Percentiles rank a stretch among this genome's conserved stretches.
Evolutionary conservation across 2,113 vertebrate genomes (phyloP).

Genomic region (Python bivittatus): DNA sequence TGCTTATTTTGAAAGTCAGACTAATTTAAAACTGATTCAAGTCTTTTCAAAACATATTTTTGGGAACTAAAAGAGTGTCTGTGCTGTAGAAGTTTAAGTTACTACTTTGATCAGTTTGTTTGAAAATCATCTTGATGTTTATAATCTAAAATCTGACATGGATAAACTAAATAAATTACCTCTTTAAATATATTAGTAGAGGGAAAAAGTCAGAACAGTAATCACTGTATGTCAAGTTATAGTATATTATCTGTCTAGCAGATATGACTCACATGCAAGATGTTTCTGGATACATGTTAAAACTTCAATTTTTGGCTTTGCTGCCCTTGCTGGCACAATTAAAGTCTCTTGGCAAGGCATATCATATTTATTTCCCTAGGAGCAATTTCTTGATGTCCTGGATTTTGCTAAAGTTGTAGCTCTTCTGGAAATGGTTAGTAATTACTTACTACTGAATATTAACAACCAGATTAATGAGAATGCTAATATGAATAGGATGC

Average conservation of each 20-base stretch:
- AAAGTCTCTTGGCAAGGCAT: conserved; percentile 63
- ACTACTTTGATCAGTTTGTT: no score
- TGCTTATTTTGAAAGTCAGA: not conserved
- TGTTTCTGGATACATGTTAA: conserved; percentile 61
- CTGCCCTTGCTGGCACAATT: conserved; percentile 60
- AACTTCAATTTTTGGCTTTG: conserved; percentile 65
- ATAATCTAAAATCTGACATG: not conserved
- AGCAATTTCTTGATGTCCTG: conserved; percentile 45
- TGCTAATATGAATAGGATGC: conserved; percentile 17
- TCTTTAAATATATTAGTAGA: conserved; percentile 61
- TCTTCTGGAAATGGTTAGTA: conserved; percentile 46
- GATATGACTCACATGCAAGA: conserved; percentile 60
- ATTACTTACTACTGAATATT: conserved; percentile 46
- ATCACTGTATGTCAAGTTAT: conserved; percentile 50
- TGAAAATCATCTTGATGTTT: conserved; percentile 16
- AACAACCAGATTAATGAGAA: conserved; percentile 49
- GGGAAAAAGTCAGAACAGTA: conserved; percentile 56
- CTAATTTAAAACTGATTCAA: rapidly evolving
- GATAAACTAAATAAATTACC: conserved; percentile 41
- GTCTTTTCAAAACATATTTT: not conserved
- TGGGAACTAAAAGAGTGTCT: conserved; percentile 18
- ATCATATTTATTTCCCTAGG: conserved; percentile 41
- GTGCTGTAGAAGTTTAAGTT: no score
- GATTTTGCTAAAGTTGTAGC: conserved; percentile 22
- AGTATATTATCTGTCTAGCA: conserved; percentile 25